phyloP scores from a whole-genome alignment of 2,797 vertebrate genomes.

The Poecile montanus region DNA sequence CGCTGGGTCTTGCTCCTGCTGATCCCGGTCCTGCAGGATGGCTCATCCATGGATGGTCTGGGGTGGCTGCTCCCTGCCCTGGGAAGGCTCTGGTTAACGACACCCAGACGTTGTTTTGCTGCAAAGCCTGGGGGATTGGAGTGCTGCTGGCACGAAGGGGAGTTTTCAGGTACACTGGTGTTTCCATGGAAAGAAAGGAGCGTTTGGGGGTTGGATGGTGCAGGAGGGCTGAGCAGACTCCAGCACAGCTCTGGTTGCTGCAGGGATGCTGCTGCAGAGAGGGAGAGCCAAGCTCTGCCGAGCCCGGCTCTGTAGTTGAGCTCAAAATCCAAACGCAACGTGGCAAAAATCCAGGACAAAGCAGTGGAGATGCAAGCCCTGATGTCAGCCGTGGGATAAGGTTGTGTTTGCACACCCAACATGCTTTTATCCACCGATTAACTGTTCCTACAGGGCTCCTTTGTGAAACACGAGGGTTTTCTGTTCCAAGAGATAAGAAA shows the following conservation, averaged over 20 bases:
- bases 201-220: background rate
- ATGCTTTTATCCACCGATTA: background rate
- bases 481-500: background rate
- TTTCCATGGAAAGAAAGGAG: background rate
- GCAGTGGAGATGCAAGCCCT: background rate
- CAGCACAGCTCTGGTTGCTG: background rate
- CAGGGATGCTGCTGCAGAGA: background rate
- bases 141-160: background rate
- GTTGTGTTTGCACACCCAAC: background rate
- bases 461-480: background rate
- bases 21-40: rapidly evolving
- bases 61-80: background rate
- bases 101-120: rapidly evolving
- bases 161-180: rapidly evolving
- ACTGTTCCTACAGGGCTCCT: background rate
- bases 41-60: rapidly evolving
- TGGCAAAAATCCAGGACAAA: background rate
- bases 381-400: background rate
- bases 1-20: rapidly evolving
- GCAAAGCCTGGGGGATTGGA: rapidly evolving
- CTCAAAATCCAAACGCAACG: rapidly evolving
- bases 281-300: background rate
- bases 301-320: background rate
- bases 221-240: background rate
- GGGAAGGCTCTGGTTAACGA: rapidly evolving